phyloP scores from a whole-genome alignment of 2,797 vertebrate genomes.

The Rachycentron canadum region DNA sequence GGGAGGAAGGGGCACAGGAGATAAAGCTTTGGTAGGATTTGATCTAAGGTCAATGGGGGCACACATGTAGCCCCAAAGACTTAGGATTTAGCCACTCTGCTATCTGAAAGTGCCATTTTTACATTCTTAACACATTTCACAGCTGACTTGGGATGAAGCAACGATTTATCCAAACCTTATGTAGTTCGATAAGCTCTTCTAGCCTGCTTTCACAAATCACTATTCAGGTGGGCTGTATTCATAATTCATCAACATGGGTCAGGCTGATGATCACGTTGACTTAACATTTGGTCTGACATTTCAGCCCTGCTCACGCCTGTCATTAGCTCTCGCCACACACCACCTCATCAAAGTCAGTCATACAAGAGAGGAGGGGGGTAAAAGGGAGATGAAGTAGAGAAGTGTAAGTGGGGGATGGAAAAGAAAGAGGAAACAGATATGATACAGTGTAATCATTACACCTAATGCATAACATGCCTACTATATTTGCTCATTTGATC shows the following conservation, averaged over 20 bases:
- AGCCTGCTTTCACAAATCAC: slow-evolving; percentile 58
- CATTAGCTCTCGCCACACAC: slow-evolving; percentile 84
- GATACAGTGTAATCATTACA: slow-evolving; percentile 41
- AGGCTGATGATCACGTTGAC: slow-evolving; percentile 85
- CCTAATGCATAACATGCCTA: not conserved
- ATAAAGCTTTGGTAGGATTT: slow-evolving; percentile 55
- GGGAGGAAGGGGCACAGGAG: slow-evolving; percentile 28
- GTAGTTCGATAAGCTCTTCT: slow-evolving; percentile 45
- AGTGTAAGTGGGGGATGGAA: not conserved
- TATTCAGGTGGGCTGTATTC: slow-evolving; percentile 79
- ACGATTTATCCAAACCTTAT: slow-evolving; percentile 13
- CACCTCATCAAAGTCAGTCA: slow-evolving; percentile 78
- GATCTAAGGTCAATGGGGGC: slow-evolving; percentile 57
- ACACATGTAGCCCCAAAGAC: slow-evolving; percentile 36
- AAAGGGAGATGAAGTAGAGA: slow-evolving; percentile 4
- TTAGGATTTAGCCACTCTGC: slow-evolving; percentile 42
- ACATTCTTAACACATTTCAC: slow-evolving; percentile 44
- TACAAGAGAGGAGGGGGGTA: slow-evolving; percentile 9
- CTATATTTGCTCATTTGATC: slow-evolving; percentile 53
- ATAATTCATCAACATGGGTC: slow-evolving; percentile 83
- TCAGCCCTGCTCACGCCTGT: slow-evolving; percentile 78
- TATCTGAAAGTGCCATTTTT: slow-evolving; percentile 35
- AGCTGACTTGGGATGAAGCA: slow-evolving; percentile 7
- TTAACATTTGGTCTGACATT: slow-evolving; percentile 90
- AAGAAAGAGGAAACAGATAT: not conserved